Base-by-base conservation (phyloP, 2,888 invertebrate species). In the Aethes cnicana region DNA sequence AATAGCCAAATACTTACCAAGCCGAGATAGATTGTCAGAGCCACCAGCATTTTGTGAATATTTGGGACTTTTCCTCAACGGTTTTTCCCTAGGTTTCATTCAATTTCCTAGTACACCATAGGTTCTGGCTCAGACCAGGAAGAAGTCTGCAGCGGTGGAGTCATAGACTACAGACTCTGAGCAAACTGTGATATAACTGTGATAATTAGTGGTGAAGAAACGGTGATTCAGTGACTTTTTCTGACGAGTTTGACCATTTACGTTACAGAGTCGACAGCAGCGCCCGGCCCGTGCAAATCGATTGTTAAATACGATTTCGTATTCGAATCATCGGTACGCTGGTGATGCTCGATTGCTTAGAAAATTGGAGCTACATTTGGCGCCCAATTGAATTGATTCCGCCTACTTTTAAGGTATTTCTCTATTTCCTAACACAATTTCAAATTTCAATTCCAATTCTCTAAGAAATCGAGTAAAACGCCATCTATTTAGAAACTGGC, bases 191-290 rank as follows among this genome's bases (percentile, higher is more conserved):
- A 74, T 72, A 67, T 69, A 54, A 57, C 64, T 69, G 70, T 70
- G 70, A 66, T 66, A 61, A 60, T 58, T 55, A 56, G 66, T 65
- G 66, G 63, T 60, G 60, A 77, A 73, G 68, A 74, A 75, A 74
- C 58, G 77, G 78, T 72, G 75, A 64, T 54, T 66, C 61, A 58
- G 61, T 58, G 53, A 54, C 44, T 57, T 65, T 71, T 73, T 81
- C 73, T 87, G 77, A 87, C 74, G 72, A 68, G 53, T 83, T 57
- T 86, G 87, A 87, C 80, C 69, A 85, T 87, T 85, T 87, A 74
- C 74, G 64, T 87, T 87, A 73, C 87, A 87, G 87, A 86, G 69
- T 63, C 73, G 56, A 57, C 77, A 74, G 68, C 75, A 55, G 80
- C 70, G 70, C 78, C 69, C 67, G 69, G 60, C 55, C 82, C 28